Base-by-base conservation (phyloP, 2,797 vertebrate genomes). In the Alosa sapidissima region DNA sequence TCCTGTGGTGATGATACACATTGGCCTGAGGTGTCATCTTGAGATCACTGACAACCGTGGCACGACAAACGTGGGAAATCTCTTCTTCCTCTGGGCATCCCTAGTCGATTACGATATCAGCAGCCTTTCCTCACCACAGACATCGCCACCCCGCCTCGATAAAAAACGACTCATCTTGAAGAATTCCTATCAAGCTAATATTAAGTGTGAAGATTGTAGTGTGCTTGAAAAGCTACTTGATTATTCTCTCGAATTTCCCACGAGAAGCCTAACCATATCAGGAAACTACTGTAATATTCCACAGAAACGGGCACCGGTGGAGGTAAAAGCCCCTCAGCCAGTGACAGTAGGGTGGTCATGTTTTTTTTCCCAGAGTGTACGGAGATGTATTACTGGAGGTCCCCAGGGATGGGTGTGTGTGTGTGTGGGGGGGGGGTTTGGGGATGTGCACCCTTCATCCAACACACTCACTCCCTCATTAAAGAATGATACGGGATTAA, bases 401-500 rank as follows among this genome's bases (percentile, higher is more conserved):
- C 62, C 62, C 24, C 62, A 14, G 14, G 33, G 33, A 41, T 41
- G 36, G 33, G 33, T 13, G 5, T 36, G 65, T 28, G 62, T 65
- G 90, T 90, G 89, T 91, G n/a, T n/a, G n/a, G n/a, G 91, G 91
- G 90, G 86, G 91, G 89, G 89, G 89, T 89, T 91, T 89, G 91
- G 87, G 89, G 89, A 91, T 91, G 83, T 88, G 88, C 85, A 84
- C 87, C 91, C 91, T 72, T 84, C 92, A 89, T 91, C 90, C 90
- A 90, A 85, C 92, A 94, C 94, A 95, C 94, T 95, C 94, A 91
- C 81, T 86, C 92, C 78, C 89, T 93, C 94, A 94, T 94, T 93
- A 94, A 95, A 94, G 92, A 94, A 94, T 94, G 86, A 95, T 94
- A 90, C 45, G 92, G 93, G 92, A 94, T 94, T 94, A 95, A 90